These are phyloP conservation scores for Eupithecia subumbrata DNA, from an alignment of 2,888 invertebrate genomes.

Conservation along the genomic window DNA sequence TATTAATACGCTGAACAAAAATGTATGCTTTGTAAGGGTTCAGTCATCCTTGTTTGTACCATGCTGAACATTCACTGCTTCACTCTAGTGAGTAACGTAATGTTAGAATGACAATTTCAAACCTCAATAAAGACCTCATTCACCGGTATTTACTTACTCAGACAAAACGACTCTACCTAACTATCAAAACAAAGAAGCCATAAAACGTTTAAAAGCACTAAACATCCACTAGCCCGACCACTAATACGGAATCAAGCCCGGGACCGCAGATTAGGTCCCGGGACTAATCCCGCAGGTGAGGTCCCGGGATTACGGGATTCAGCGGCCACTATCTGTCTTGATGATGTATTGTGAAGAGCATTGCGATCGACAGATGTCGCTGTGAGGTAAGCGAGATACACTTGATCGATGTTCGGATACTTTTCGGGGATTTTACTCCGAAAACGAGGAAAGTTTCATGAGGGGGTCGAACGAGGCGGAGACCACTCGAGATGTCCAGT, in stretches of 20 bases:
- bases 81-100: no score
- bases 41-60: no score
- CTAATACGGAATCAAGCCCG: constrained; percentile 53
- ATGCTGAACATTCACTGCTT: no score
- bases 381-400: constrained; percentile 34
- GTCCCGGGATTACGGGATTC: constrained; percentile 59
- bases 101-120: not conserved
- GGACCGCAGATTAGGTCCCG: constrained; percentile 43
- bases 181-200: not conserved
- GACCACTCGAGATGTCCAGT: not conserved
- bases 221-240: constrained; percentile 44
- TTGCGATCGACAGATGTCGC: constrained; percentile 68
- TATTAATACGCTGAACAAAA: no score
- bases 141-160: no score
- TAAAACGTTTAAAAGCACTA: constrained; percentile 16
- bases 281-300: constrained; percentile 70
- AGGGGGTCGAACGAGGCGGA: not conserved
- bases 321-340: constrained; percentile 61
- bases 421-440: constrained; percentile 9
- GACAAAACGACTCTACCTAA: not conserved
- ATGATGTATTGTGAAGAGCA: constrained; percentile 70
- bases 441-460: not conserved
- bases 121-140: not conserved
- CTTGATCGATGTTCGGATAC: constrained; percentile 19
- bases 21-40: no score